Evolutionary conservation across 2,888 invertebrate species (phyloP), one percentile per base, ranked within the genome.

Genomic region (Anticlea derivata): DNA sequence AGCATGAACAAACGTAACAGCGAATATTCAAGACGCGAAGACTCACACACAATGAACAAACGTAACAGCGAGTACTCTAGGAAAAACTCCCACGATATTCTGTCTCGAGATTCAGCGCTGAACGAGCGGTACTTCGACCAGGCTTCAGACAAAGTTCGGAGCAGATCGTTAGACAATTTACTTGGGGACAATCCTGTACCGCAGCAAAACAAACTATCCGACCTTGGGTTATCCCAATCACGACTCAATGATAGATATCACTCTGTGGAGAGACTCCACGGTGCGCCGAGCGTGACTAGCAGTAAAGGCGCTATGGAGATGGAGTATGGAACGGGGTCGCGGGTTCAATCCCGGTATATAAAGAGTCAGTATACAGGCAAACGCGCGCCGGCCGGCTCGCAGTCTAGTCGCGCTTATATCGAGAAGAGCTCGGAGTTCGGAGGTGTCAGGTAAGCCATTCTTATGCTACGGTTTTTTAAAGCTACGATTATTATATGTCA

Each of bases 181-280:
- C 74, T 97, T 5, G 93, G 94, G n/a, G 92, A 95, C 65, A 93
- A 93, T 57, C 92, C 93, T 17, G 87, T 83, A n/a, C 91, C 92
- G 0, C 91, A 91, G 38, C 91, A 92, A 1, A 92, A 92, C 12
- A 94, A 94, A 1, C 79, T 96, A 12, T 92, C 94, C 0, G 95
- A 94, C 55, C 78, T 97, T 55, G 97, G 97, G 1, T 82, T 98
- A 27, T 97, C 97, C 0, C 95, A 96, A 66, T 96, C 96, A 6
- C 93, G 96, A 44, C 83, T 98, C 4, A 98, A 98, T 75, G 96
- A 96, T 58, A 92, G 98, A 10, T 98, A 98, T 72, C 96, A 96
- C 73, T 97, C 96, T 3, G 94, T 96, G 22, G 97, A 97, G 77
- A 92, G 94, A 23, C 72, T 94, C 27, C 93, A 92, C 0, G 94